These are phyloP conservation scores for Pygoscelis adeliae DNA, from an alignment of 2,113 vertebrate genomes.

Conservation along the genomic window DNA sequence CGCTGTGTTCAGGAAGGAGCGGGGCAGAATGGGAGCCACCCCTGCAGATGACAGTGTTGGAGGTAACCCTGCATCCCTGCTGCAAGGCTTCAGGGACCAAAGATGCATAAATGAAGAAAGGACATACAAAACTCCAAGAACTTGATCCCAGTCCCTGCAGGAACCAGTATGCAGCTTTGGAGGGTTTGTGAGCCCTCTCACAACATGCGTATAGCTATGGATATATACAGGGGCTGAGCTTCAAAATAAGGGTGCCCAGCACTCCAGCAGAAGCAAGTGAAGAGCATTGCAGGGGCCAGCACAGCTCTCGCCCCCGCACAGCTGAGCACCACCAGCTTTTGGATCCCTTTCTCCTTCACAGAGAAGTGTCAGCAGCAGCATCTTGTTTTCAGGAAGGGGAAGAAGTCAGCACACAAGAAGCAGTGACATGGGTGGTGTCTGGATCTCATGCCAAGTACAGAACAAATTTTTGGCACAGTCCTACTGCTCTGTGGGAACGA, in stretches of 20 bases:
- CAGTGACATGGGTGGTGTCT: background rate
- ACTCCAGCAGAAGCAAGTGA: background rate
- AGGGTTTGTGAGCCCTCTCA: background rate
- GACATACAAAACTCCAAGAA: background rate
- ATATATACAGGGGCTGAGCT: background rate
- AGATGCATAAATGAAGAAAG: background rate
- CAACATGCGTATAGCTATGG: background rate
- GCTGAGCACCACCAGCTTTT: background rate
- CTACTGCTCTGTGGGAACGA: background rate
- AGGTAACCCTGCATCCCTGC: background rate
- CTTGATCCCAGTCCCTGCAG: background rate
- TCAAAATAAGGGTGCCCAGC: background rate
- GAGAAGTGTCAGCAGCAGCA: background rate
- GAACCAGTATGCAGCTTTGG: background rate
- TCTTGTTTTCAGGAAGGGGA: background rate
- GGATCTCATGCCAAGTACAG: background rate
- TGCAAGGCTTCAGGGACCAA: background rate
- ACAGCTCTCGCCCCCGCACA: background rate
- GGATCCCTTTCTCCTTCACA: background rate
- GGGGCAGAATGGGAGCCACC: rapidly evolving
- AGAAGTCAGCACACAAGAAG: background rate
- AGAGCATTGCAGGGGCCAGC: background rate
- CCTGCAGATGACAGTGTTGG: background rate
- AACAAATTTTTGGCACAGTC: background rate
- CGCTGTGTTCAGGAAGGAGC: background rate